phyloP scores from a whole-genome alignment of 2,888 invertebrate genomes.

The Leucophenga montana region DNA sequence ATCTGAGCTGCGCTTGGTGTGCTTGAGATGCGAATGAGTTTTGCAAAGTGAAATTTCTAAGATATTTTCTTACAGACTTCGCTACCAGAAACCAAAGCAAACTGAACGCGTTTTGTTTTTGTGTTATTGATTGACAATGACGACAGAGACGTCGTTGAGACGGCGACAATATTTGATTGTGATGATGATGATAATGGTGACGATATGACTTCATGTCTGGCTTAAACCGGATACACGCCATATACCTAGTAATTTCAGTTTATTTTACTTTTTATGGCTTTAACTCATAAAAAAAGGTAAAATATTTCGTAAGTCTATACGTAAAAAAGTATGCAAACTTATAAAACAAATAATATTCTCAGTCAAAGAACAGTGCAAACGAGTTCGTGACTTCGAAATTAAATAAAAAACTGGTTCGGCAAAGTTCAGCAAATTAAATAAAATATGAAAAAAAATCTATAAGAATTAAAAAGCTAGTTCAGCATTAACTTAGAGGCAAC shows the following conservation, averaged over 20 bases:
- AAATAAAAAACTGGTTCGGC: neutral
- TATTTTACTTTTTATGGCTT: conserved; percentile 21
- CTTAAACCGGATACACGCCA: conserved; percentile 9
- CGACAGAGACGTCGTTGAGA: too few relatives aligned
- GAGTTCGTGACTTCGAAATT: conserved; percentile 21
- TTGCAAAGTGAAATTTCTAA: conserved; percentile 29
- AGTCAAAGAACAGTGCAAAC: conserved; percentile 6
- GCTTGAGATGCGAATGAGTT: neutral
- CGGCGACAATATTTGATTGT: neutral
- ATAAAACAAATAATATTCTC: too few relatives aligned
- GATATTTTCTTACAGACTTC: neutral
- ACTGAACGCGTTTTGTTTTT: neutral
- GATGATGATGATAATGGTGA: neutral
- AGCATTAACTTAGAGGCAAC: conserved; percentile 13
- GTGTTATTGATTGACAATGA: neutral
- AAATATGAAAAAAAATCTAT: neutral
- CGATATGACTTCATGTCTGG: conserved; percentile 11
- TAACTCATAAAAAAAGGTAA: neutral
- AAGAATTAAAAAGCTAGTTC: neutral
- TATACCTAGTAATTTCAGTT: neutral
- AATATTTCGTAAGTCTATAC: too few relatives aligned
- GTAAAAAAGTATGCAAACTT: too few relatives aligned
- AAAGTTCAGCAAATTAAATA: too few relatives aligned
- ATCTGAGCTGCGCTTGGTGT: neutral
- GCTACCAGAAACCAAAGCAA: neutral